Evolutionary conservation across 2,888 invertebrate species (phyloP).

Genomic region (Drosophila diplacantha): DNA sequence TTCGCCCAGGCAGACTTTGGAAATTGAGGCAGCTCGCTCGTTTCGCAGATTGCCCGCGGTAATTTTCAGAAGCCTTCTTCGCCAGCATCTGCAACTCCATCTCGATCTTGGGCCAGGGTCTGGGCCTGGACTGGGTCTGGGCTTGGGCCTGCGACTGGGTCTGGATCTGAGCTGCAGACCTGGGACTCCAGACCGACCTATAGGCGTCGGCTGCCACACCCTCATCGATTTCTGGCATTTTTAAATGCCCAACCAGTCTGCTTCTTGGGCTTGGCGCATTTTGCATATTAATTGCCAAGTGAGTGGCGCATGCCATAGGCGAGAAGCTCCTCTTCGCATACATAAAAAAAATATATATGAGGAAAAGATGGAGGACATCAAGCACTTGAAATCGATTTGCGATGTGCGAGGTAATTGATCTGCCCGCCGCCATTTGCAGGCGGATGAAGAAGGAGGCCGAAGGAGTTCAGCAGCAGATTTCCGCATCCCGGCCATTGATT

Average conservation of each 20-base stretch:
- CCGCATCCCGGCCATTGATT: constrained; percentile 38
- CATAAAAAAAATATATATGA: constrained; percentile 31
- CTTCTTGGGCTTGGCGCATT: constrained; percentile 51
- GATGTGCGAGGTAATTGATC: constrained; percentile 62
- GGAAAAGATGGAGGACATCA: constrained; percentile 42
- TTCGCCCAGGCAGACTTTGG: constrained; percentile 42
- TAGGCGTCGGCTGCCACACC: constrained; percentile 64
- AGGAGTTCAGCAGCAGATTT: constrained; percentile 42
- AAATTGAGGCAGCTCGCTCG: constrained; percentile 57
- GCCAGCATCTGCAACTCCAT: constrained; percentile 36
- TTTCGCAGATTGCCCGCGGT: constrained; percentile 65
- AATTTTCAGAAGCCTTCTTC: constrained; percentile 72
- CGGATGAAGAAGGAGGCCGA: constrained; percentile 10
- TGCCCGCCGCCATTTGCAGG: constrained; percentile 57
- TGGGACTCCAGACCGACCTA: constrained; percentile 37
- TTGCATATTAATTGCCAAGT: constrained; percentile 69
- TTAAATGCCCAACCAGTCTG: constrained; percentile 30
- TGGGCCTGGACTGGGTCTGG: background rate
- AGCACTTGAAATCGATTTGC: constrained; percentile 66
- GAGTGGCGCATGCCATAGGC: constrained; percentile 69
- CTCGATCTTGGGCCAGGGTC: constrained; percentile 12
- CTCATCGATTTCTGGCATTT: constrained; percentile 68
- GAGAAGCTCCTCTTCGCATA: constrained; percentile 19
- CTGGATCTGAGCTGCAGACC: background rate
- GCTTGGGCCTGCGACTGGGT: background rate